Conservation (phyloP, 1,140 invertebrate species). For the Drosophila azteca region DNA sequence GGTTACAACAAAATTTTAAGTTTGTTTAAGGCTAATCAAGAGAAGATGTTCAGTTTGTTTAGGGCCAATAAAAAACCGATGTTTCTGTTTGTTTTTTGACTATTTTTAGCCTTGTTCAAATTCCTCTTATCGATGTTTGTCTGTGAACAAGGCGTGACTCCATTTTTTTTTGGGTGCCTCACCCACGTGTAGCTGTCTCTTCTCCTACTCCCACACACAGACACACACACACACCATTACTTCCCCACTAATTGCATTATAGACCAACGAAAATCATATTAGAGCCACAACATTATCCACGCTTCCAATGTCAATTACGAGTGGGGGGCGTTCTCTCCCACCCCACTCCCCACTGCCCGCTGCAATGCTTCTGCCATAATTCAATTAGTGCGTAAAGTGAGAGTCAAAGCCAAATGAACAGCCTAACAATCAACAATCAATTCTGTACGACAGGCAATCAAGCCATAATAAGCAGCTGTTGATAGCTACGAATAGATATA, state of each 20-base stretch:
- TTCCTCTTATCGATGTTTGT: not conserved
- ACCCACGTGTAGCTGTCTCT: constrained; percentile 19
- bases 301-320: constrained; percentile 53
- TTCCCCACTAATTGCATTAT: constrained; percentile 52
- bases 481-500: constrained; percentile 15
- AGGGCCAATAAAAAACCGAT: no score
- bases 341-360: no score
- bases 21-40: not conserved
- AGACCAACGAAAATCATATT: constrained; percentile 48
- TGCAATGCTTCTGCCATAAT: constrained; percentile 35
- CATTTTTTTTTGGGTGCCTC: constrained; percentile 16
- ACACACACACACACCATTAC: not conserved
- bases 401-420: constrained; percentile 56
- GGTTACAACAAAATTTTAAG: not conserved
- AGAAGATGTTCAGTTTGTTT: no score
- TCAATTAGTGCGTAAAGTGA: constrained; percentile 72
- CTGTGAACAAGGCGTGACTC: constrained; percentile 22
- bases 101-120: no score
- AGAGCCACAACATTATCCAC: constrained; percentile 31
- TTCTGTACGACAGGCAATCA: constrained; percentile 52
- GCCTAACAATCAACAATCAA: constrained; percentile 45
- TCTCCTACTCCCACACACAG: not conserved
- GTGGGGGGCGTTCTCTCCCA: constrained; percentile 22
- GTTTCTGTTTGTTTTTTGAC: no score
- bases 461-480: constrained; percentile 42